A percentile compares a stretch with the other conserved stretches of the same genome.
Conservation (phyloP, 2,797 vertebrate species). For the Lepilemur septentrionalis region DNA sequence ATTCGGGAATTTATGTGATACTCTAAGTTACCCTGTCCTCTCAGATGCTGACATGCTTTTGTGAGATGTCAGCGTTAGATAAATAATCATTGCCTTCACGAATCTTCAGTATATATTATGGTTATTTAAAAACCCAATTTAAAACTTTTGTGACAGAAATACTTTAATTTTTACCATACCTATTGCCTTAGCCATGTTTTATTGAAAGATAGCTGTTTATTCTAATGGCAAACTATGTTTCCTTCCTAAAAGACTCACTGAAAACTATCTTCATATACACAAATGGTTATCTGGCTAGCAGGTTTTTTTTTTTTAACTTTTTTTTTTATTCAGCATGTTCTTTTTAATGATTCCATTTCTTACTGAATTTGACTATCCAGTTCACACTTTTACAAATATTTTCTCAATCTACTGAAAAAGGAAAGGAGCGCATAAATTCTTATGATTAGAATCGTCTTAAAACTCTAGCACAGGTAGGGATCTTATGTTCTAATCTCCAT, state of each 20-base stretch:
- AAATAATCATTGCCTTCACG: conserved; percentile 62
- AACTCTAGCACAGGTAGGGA: not conserved
- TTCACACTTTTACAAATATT: conserved; percentile 18
- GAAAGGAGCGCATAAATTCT: conserved; percentile 6
- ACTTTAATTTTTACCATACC: conserved; percentile 44
- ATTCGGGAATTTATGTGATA: conserved; percentile 66
- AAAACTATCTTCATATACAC: conserved; percentile 3
- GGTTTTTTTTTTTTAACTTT: not conserved
- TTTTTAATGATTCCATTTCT: conserved; percentile 33
- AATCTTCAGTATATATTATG: conserved; percentile 36
- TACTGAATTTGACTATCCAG: not conserved
- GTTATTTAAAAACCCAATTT: conserved; percentile 49
- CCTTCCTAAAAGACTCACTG: not conserved
- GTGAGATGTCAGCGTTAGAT: conserved; percentile 49
- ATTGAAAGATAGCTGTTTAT: not conserved
- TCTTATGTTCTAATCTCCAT: not conserved
- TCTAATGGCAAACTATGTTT: not conserved
- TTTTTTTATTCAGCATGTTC: not conserved
- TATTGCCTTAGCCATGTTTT: conserved; percentile 26
- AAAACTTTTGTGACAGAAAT: conserved; percentile 40
- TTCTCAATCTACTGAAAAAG: conserved; percentile 15
- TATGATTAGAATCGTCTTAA: not conserved
- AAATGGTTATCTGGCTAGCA: not conserved
- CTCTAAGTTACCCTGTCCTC: conserved; percentile 54
- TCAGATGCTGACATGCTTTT: conserved; percentile 40